Evolutionary conservation across 1,140 invertebrate genomes (phyloP), one percentile per base, ranked within the genome.

Genomic region (Limonius californicus): DNA sequence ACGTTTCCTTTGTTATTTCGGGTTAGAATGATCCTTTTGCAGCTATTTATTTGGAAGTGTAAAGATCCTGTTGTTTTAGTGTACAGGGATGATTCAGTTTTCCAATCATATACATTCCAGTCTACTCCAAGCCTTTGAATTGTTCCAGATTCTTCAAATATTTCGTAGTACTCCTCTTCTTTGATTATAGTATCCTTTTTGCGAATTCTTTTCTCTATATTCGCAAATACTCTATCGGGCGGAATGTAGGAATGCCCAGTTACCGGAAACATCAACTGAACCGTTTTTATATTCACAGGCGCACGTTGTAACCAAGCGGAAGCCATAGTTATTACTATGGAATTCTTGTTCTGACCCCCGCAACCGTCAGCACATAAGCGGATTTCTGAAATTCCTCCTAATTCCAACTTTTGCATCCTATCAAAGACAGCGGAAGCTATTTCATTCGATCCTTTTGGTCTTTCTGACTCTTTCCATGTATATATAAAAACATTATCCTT

Each of bases 321-420:
- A 20, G 20, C 54, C 66, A 72, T 55, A 3, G 15, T 65, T 12
- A 71, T 56, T 60, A 71, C 63, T 18, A 54, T 68, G 14, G 23
- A 43, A 47, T 71, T 72, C 59, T 71, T 68, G 54, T 72, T 72
- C 55, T 71, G 70, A 0, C 65, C 70, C 0, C 65, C 69, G 54
- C 70, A 71, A 14, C 65, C 66, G 65, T 71, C 68, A 11, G 65
- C 70, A 16, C 69, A 42, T 23, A 69, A 35, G 45, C 69, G 21
- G 11, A 72, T 21, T 15, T 55, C 65, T 43, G 58, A 43, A 42
- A 62, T 57, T 35, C 62, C 54, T 8, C 30, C 19, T 11, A 59
- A 54, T 14, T 43, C 19, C 30, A 59, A 54, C 50, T 30, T 42
- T 43, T 18, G 21, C 20, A 63, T 55, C 20, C 20, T 30, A 56